Evolutionary conservation across 1,140 invertebrate genomes (phyloP).

Genomic region (Drosophila chauvacae): DNA sequence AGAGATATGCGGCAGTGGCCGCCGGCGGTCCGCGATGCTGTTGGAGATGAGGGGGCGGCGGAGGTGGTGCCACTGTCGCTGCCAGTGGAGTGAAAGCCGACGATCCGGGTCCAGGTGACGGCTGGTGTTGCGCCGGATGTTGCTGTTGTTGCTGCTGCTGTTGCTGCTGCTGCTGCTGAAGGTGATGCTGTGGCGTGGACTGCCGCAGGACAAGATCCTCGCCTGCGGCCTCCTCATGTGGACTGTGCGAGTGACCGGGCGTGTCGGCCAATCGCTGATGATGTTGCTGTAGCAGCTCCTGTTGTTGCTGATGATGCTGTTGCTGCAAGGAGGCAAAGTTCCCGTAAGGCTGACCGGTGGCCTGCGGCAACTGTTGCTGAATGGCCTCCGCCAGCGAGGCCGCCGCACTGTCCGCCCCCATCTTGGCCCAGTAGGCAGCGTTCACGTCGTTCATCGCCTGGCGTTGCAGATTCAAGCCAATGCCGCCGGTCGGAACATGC

Average conservation of each 20-base stretch:
- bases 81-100: constrained; percentile 93
- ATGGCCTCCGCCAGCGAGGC: constrained; percentile 64
- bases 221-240: constrained; percentile 84
- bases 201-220: constrained; percentile 85
- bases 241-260: constrained; percentile 77
- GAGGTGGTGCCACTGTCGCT: constrained; percentile 89
- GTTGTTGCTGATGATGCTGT: constrained; percentile 83
- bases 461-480: constrained; percentile 86
- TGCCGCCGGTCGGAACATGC: constrained; percentile 84
- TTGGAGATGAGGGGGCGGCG: constrained; percentile 88
- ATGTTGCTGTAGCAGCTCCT: constrained; percentile 69
- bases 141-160: constrained; percentile 79
- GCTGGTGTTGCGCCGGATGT: constrained; percentile 84
- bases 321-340: constrained; percentile 88
- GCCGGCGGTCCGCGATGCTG: constrained; percentile 86
- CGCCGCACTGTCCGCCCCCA: constrained; percentile 89
- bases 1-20: constrained; percentile 72
- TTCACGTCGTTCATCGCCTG: constrained; percentile 86
- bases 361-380: constrained; percentile 91
- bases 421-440: constrained; percentile 88
- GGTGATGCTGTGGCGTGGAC: constrained; percentile 64
- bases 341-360: constrained; percentile 88
- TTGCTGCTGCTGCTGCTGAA: constrained; percentile 76
- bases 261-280: constrained; percentile 70
- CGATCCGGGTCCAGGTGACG: constrained; percentile 85